Evolutionary conservation across 92 coral and sea anemone species (phyloP), one percentile per base, ranked within the genome.

Genomic region (Porites lobata): DNA sequence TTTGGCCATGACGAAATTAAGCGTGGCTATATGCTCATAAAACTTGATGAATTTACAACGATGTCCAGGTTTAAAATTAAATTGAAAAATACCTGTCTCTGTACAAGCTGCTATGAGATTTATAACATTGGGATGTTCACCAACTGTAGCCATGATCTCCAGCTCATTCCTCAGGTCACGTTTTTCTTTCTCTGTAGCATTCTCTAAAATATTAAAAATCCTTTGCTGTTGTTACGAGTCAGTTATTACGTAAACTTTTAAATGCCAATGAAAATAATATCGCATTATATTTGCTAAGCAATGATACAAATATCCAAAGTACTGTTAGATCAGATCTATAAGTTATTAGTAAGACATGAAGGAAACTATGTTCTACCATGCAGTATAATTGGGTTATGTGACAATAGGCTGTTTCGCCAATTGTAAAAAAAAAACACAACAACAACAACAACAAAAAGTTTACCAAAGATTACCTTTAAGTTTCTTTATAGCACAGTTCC

Each of bases 161-260:
- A 78, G 38, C 72, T 78, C 83, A 58, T 78, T 78, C 4, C 32
- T n/a, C 0, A 78, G 29, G 72, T 78, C 72, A 8, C 71, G 24
- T n/a, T 3, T 78, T 9, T 78, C 83, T 62, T 5, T 43, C 6
- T 62, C 83, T 38, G 83, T n/a, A 4, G 83, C 71, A 61, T 78
- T 61, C 8, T 2, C 83, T 78, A 58, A 8, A 62, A 56, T 57
- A 14, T 10, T 2, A 61, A 13, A 13, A 61, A 6, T 9, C 0
- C 13, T 54, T 9, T 54, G 59, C 13, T 54, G 59, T 54, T 54
- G 59, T 54, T 54, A 54, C 13, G 13, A 54, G 59, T 9, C 10
- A 9, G 59, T 1, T 53, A 11, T 53, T 61, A 13, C 15, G 0
- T 13, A 9, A 13, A 1, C 4, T 32, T 32, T 32, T 32, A 3